These are phyloP conservation scores for Hydrolagus affinis DNA, from an alignment of 2,113 vertebrate species.

Conservation along the genomic window DNA sequence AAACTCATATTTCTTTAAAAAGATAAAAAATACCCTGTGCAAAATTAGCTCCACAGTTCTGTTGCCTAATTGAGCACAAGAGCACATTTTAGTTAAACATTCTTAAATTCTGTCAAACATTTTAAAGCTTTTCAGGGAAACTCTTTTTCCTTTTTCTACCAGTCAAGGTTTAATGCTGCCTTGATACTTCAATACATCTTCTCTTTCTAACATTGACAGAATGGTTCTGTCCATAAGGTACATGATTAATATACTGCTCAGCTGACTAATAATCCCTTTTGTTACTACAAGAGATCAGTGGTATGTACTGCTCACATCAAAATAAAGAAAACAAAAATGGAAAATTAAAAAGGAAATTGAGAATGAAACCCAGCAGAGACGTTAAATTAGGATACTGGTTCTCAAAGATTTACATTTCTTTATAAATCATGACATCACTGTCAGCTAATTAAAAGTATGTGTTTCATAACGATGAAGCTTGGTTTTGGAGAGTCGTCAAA, in stretches of 20 bases:
- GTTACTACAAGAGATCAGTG: background rate
- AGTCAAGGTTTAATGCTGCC: background rate
- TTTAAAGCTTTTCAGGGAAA: too few species aligned
- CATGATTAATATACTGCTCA: background rate
- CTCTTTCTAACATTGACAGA: background rate
- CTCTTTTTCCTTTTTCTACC: background rate
- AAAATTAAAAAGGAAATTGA: too few species aligned
- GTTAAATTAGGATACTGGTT: background rate
- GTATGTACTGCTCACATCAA: background rate
- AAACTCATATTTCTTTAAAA: too few species aligned
- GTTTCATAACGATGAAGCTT: constrained; percentile 22
- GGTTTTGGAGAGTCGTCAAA: constrained; percentile 21
- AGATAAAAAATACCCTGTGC: too few species aligned
- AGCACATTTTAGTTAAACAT: too few species aligned
- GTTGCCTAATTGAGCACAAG: too few species aligned
- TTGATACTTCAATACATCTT: background rate
- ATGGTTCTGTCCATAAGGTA: background rate
- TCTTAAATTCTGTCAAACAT: too few species aligned
- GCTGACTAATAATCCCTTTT: background rate
- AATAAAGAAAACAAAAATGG: background rate
- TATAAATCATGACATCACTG: constrained; percentile 31
- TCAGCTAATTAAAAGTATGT: constrained; percentile 30
- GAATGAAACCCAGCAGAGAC: too few species aligned
- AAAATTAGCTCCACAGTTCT: too few species aligned
- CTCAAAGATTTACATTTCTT: background rate